Conservation (phyloP, 2,797 vertebrate species). For the Hippopotamyrus pictus region DNA sequence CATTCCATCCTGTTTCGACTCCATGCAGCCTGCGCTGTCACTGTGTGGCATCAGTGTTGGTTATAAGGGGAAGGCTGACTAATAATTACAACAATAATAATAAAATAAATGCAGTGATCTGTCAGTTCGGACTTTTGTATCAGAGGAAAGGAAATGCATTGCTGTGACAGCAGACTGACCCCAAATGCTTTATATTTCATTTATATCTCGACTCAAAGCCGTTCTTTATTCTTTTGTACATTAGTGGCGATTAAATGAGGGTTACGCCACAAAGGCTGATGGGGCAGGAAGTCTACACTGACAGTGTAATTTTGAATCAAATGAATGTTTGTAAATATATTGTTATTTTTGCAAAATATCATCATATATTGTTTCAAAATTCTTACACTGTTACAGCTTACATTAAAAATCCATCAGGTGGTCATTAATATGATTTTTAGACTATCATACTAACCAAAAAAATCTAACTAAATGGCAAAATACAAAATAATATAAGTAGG, state of each 20-base stretch:
- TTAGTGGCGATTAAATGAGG: slow-evolving; percentile 48
- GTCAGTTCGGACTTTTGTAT: slow-evolving; percentile 65
- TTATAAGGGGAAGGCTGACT: background rate
- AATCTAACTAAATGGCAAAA: background rate
- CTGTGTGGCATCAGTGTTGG: background rate
- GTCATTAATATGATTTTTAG: background rate
- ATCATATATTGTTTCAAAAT: background rate
- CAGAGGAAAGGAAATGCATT: slow-evolving; percentile 51
- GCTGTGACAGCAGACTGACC: slow-evolving; percentile 64
- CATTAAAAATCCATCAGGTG: background rate
- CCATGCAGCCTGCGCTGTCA: background rate
- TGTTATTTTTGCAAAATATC: background rate
- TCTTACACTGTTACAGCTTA: background rate
- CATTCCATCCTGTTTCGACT: background rate
- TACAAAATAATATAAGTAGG: background rate
- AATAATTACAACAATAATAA: background rate
- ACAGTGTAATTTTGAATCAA: slow-evolving; percentile 33
- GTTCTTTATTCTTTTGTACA: slow-evolving; percentile 40
- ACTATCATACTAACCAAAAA: background rate
- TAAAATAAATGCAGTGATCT: slow-evolving; percentile 28
- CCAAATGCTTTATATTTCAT: slow-evolving; percentile 55
- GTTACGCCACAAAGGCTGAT: slow-evolving; percentile 65
- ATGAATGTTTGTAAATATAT: background rate
- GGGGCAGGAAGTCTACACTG: slow-evolving; percentile 62
- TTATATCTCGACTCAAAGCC: slow-evolving; percentile 68